These are phyloP conservation scores for Dicentrarchus labrax DNA, from an alignment of 2,113 vertebrate genomes.

Conservation along the genomic window DNA sequence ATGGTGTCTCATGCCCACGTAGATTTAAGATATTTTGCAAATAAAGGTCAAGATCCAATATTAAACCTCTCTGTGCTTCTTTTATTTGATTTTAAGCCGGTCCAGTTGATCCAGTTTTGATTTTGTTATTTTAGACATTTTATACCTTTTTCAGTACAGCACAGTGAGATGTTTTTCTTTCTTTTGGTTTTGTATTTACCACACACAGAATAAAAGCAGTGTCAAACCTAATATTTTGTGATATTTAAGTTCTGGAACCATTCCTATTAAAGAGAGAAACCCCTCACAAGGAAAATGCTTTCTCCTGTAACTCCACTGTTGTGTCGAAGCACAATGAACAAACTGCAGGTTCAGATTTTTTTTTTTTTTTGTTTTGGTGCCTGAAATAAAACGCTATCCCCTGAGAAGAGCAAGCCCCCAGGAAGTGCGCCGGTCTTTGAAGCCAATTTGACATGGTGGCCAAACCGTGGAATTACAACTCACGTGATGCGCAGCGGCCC, in stretches of 20 bases:
- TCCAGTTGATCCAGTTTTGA: conserved; percentile 3
- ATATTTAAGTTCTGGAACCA: neutral
- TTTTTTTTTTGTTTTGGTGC: too few relatives aligned
- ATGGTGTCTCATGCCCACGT: neutral
- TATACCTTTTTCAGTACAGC: neutral
- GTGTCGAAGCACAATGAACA: too few relatives aligned
- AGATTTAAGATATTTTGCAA: conserved; percentile 14
- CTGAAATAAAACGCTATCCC: too few relatives aligned
- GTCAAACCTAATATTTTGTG: conserved; percentile 3
- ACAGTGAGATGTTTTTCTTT: neutral
- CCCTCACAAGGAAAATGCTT: neutral
- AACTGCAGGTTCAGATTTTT: too few relatives aligned
- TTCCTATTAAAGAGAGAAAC: neutral
- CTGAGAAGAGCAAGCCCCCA: too few relatives aligned
- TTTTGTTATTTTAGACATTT: conserved; percentile 7
- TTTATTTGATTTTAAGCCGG: conserved; percentile 30
- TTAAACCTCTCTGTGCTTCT: neutral
- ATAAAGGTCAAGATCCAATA: conserved; percentile 5
- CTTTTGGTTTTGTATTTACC: neutral
- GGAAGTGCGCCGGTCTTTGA: too few relatives aligned
- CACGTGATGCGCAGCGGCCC: too few relatives aligned
- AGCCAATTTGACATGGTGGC: too few relatives aligned
- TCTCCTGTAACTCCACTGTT: too few relatives aligned
- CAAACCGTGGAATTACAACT: too few relatives aligned
- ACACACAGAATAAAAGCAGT: conserved; percentile 5